Percentiles rank a stretch among this genome's conserved stretches.
These are phyloP conservation scores for Tholera decimalis DNA, from an alignment of 2,888 invertebrate genomes.

Conservation along the genomic window DNA sequence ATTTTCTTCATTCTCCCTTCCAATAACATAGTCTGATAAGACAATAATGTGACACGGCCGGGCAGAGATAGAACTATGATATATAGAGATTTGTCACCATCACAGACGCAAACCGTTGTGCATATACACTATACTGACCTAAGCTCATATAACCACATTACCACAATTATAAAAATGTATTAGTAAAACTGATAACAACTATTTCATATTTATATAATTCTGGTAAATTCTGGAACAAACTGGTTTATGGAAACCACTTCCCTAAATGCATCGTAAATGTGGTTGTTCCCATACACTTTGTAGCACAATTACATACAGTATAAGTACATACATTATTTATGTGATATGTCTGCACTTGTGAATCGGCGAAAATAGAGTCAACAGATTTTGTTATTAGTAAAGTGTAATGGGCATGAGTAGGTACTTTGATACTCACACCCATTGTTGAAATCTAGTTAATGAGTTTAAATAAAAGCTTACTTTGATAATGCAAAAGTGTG, in stretches of 20 bases:
- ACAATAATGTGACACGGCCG: background rate
- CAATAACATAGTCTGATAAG: background rate
- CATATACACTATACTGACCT: slow-evolving; percentile 9
- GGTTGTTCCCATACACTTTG: background rate
- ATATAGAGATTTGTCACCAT: background rate
- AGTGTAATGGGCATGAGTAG: no score
- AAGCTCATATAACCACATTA: slow-evolving; percentile 47
- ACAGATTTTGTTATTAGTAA: no score
- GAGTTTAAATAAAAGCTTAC: slow-evolving; percentile 79
- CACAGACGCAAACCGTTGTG: background rate
- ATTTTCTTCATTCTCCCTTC: background rate
- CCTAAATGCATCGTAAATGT: slow-evolving; percentile 2
- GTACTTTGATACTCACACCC: background rate
- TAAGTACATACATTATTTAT: slow-evolving; percentile 9
- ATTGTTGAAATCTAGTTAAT: background rate
- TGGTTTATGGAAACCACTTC: slow-evolving; percentile 13
- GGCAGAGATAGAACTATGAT: background rate
- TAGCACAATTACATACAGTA: slow-evolving; percentile 11
- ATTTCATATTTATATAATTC: slow-evolving; percentile 6
- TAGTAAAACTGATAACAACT: slow-evolving; percentile 33
- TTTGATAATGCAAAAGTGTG: slow-evolving; percentile 96
- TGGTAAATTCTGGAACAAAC: slow-evolving; percentile 37
- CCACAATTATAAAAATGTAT: slow-evolving; percentile 21
- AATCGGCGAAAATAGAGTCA: background rate
- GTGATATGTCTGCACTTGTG: background rate